A percentile compares a stretch with the other conserved stretches of the same genome.
Evolutionary conservation across 2,113 vertebrate genomes (phyloP).

Genomic region (Sigmodon hispidus): DNA sequence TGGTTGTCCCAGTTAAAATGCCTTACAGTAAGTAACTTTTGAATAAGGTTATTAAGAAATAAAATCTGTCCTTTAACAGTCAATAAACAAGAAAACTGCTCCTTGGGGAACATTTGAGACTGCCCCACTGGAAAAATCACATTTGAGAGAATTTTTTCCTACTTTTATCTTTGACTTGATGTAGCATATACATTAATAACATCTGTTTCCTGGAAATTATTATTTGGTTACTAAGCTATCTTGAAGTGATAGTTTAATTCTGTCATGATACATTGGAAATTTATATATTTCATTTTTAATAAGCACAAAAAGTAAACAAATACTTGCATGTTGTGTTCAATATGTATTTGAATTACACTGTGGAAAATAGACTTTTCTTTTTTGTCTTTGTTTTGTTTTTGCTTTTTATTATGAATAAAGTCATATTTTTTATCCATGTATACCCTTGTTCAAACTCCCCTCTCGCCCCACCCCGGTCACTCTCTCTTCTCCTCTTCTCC

Average conservation of each 20-base stretch:
- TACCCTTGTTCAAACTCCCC: too few species aligned
- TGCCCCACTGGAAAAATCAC: neutral
- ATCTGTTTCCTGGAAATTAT: neutral
- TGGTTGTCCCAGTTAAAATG: neutral
- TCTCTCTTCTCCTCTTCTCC: too few species aligned
- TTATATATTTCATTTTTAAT: neutral
- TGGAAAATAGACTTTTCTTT: too few species aligned
- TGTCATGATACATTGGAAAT: neutral
- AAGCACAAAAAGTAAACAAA: neutral
- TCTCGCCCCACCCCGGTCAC: too few species aligned
- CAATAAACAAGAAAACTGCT: neutral
- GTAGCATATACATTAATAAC: neutral
- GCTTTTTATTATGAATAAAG: too few species aligned
- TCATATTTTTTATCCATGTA: too few species aligned
- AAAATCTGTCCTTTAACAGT: neutral
- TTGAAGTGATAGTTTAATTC: neutral
- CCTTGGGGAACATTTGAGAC: neutral
- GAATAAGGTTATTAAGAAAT: neutral
- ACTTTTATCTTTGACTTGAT: neutral
- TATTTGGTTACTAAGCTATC: neutral
- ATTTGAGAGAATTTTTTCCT: neutral
- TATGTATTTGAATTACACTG: neutral
- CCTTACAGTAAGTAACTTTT: neutral
- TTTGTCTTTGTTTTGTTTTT: too few species aligned
- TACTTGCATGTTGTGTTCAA: neutral